Evolutionary conservation across 1,140 invertebrate genomes (phyloP), one percentile per base, ranked within the genome.

Genomic region (Asbolus verrucosus): DNA sequence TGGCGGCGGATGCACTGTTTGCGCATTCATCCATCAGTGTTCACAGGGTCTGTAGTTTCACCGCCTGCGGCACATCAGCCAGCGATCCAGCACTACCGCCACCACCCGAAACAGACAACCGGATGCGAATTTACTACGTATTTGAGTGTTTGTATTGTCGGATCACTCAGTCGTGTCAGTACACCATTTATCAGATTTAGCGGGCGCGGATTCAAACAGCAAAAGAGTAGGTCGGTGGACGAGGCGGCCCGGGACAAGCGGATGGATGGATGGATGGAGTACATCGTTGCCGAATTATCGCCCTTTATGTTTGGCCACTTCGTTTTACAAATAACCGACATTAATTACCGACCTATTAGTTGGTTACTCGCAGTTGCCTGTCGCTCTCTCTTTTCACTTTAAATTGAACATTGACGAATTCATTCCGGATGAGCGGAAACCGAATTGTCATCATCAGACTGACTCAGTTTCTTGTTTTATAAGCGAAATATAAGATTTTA

Each of bases 101-200:
- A 18, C 54, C 63, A 70, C 69, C 69, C 63, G 46, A 67, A 73
- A 68, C 67, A 66, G 73, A 70, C 61, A 41, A 72, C 70, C 78
- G 78, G 76, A 80, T 80, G 77, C 73, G 78, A 79, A 80, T 80
- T 80, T 80, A 80, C 75, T 79, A 80, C 74, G 78, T 79, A 80
- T 80, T 80, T 79, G 78, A 80, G 77, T 79, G 79, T 80, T 80
- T 79, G 77, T 79, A 80, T 80, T 80, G 77, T 80, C 73, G 77
- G 78, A 80, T 80, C 79, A 79, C 75, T 80, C 75, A 78, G 74
- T 79, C 73, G 77, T 79, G 76, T 78, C 77, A 78, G 71, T 75
- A 75, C 73, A 74, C 77, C 77, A 80, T 80, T 80, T 79, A 80
- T 80, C 79, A 80, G 79, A 78, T 80, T 78, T 77, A 75, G 66